Percentiles rank a stretch among this genome's conserved stretches.
Evolutionary conservation across 2,113 vertebrate genomes (phyloP).

Genomic region (Callospermophilus lateralis): DNA sequence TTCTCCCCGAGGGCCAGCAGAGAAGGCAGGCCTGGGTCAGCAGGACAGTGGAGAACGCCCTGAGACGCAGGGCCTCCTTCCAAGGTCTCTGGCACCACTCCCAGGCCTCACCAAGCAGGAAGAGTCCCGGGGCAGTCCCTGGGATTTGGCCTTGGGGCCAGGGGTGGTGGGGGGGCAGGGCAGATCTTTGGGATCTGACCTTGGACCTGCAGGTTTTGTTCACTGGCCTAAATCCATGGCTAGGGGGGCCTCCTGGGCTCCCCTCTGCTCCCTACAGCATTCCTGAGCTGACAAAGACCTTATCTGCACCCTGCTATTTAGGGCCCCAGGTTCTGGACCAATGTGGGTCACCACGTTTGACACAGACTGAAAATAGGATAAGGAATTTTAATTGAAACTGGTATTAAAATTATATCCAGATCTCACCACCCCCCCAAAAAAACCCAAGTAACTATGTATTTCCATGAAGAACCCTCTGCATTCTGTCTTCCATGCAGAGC

Average conservation of each 20-base stretch:
- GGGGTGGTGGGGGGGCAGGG: too few relatives aligned
- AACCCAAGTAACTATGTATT: background rate
- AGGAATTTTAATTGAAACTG: background rate
- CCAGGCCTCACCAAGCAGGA: background rate
- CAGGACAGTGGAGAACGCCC: background rate
- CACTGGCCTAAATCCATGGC: background rate
- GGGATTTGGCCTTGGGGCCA: too few relatives aligned
- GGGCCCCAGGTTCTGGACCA: background rate
- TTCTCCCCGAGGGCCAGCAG: fast-evolving
- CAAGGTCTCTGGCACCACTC: background rate
- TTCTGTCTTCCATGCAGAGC: background rate
- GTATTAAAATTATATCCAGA: background rate
- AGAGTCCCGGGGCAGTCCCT: background rate
- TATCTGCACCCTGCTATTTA: background rate
- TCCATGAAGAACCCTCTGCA: background rate
- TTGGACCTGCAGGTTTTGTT: background rate
- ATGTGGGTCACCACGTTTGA: background rate
- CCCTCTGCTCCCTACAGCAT: too few relatives aligned
- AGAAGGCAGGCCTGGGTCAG: background rate
- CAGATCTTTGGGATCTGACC: too few relatives aligned
- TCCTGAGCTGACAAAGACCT: background rate
- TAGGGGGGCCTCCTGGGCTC: fast-evolving
- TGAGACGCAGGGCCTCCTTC: too few relatives aligned
- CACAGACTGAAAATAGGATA: background rate
- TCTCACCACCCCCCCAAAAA: background rate